Conservation (phyloP, 2,888 invertebrate species). For the Coelinius sp. region DNA sequence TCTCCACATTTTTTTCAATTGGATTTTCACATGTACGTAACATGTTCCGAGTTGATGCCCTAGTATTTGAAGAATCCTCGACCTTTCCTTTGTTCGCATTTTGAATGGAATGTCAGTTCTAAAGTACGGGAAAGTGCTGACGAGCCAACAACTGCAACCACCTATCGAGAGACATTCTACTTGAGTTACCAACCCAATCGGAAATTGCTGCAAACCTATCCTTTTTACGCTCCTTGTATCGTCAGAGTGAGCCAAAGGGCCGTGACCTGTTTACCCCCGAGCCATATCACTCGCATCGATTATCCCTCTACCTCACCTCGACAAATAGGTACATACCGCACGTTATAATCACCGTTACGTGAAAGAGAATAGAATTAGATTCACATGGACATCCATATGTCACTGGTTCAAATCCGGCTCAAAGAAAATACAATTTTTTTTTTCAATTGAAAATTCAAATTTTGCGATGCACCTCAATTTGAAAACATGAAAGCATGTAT, state of each 20-base stretch:
- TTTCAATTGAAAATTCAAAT: background rate
- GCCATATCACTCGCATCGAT: background rate
- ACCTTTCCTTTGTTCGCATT: slow-evolving; percentile 5
- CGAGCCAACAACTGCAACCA: background rate
- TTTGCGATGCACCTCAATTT: no score
- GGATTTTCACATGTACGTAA: background rate
- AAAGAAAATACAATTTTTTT: no score
- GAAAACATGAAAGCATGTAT: no score
- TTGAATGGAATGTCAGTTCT: slow-evolving; percentile 1
- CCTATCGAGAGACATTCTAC: background rate
- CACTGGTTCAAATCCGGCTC: no score
- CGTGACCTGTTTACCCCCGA: slow-evolving; percentile 5
- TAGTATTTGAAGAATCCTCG: slow-evolving; percentile 3
- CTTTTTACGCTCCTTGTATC: background rate
- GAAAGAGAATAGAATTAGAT: slow-evolving; percentile 4
- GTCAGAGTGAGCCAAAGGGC: background rate
- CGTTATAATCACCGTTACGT: slow-evolving; percentile 7
- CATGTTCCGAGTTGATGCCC: background rate
- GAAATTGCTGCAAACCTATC: background rate
- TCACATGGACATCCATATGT: background rate
- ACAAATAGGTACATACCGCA: background rate
- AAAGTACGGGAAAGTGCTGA: background rate
- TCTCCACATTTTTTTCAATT: background rate
- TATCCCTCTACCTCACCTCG: background rate
- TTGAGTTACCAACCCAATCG: background rate